A percentile compares a stretch with the other conserved stretches of the same genome.
Conservation (phyloP, 2,888 invertebrate species). For the Melolontha melolontha region DNA sequence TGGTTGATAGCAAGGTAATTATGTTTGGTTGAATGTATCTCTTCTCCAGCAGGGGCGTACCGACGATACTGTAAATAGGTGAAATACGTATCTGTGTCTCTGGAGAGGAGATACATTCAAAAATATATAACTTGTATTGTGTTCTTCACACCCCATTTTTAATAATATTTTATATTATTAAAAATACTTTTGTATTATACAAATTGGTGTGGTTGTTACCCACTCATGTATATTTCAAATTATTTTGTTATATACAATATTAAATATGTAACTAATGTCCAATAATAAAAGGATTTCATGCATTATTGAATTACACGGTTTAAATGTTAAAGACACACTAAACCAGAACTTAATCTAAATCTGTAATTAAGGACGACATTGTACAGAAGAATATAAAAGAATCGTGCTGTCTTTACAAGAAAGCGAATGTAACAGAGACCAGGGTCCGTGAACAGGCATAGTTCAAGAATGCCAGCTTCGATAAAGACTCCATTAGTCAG, state of each 20-base stretch:
- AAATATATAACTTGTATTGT: no score
- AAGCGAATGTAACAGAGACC: constrained; percentile 1
- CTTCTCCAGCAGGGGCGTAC: no score
- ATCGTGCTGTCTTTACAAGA: neutral
- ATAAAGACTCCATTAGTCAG: constrained; percentile 64
- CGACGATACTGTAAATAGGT: no score
- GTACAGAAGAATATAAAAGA: constrained; percentile 27
- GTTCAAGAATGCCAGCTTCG: constrained; percentile 50
- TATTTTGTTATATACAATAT: neutral
- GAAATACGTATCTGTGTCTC: no score
- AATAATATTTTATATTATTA: no score
- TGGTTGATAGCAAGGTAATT: no score
- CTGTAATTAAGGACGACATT: constrained; percentile 35
- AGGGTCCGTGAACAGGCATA: constrained; percentile 3
- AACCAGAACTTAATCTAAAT: constrained; percentile 33
- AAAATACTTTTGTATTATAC: no score
- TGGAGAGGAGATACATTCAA: no score
- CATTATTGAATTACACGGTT: constrained; percentile 33
- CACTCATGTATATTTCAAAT: no score
- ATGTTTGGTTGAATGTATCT: no score
- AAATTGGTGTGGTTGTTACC: no score
- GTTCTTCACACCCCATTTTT: no score
- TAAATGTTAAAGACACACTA: constrained; percentile 28
- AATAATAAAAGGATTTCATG: constrained; percentile 25
- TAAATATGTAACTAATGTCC: neutral